These are phyloP conservation scores for Oscheius sp. DNA, from an alignment of 2,888 invertebrate genomes.

Conservation along the genomic window DNA sequence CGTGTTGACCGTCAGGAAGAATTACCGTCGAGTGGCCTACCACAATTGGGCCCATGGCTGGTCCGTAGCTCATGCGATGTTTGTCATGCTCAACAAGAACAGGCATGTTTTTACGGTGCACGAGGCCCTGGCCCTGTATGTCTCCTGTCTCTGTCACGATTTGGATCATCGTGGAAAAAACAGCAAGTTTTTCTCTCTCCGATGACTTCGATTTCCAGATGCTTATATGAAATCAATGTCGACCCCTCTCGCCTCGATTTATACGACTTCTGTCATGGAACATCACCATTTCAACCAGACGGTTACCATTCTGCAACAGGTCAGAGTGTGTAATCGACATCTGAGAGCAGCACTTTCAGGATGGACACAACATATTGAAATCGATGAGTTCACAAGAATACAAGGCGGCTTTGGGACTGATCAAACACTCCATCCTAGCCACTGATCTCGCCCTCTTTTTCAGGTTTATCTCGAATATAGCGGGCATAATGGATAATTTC, in stretches of 20 bases:
- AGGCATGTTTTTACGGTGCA: slow-evolving; percentile 61
- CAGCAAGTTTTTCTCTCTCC: slow-evolving; percentile 75
- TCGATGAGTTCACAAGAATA: slow-evolving; percentile 66
- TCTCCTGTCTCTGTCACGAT: slow-evolving; percentile 87
- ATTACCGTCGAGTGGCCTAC: slow-evolving; percentile 82
- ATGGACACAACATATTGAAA: slow-evolving; percentile 86
- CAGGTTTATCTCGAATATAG: slow-evolving; percentile 75
- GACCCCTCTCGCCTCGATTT: slow-evolving; percentile 86
- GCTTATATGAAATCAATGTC: slow-evolving; percentile 84
- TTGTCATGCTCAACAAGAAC: slow-evolving; percentile 64
- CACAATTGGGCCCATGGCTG: slow-evolving; percentile 91
- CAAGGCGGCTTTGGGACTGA: slow-evolving; percentile 80
- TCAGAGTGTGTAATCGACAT: slow-evolving; percentile 77
- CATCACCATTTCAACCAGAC: slow-evolving; percentile 91
- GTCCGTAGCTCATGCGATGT: slow-evolving; percentile 85
- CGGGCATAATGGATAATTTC: too few species aligned
- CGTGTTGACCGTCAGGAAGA: slow-evolving; percentile 85
- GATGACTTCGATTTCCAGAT: too few species aligned
- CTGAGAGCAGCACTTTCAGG: slow-evolving; percentile 69
- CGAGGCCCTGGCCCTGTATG: slow-evolving; percentile 82
- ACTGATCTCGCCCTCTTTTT: slow-evolving; percentile 87
- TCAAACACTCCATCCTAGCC: slow-evolving; percentile 86
- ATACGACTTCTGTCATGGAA: slow-evolving; percentile 87
- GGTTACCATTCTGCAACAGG: slow-evolving; percentile 85
- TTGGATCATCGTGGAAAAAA: slow-evolving; percentile 88